Evolutionary conservation across 2,888 invertebrate genomes (phyloP).

Genomic region (Chrysina gloriosa): DNA sequence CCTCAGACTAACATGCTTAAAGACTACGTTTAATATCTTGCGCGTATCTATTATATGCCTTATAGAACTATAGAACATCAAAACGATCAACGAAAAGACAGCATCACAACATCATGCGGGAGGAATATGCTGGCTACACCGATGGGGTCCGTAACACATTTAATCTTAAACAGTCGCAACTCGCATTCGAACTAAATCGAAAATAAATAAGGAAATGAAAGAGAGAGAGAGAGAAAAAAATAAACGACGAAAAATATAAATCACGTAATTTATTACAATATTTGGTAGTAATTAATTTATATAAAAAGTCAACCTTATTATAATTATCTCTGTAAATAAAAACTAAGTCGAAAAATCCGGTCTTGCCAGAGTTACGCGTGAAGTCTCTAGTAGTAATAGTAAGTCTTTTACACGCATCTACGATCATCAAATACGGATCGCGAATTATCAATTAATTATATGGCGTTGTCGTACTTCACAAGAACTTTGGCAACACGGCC

Average conservation of each 20-base stretch:
- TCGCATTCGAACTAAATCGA: background rate
- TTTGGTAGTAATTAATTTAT: constrained; percentile 67
- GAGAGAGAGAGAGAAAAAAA: constrained; percentile 56
- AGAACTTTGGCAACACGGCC: constrained; percentile 48
- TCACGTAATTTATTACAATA: constrained; percentile 66
- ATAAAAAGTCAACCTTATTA: constrained; percentile 57
- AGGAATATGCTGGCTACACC: too few relatives aligned
- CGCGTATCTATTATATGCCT: constrained; percentile 46
- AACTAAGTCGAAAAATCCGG: constrained; percentile 13
- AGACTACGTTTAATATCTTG: background rate
- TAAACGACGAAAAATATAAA: constrained; percentile 63
- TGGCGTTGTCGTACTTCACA: constrained; percentile 48
- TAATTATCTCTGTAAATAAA: constrained; percentile 10
- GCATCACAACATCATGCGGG: constrained; percentile 58
- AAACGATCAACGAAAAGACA: constrained; percentile 56
- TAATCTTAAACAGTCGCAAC: constrained; percentile 20
- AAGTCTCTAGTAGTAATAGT: constrained; percentile 32
- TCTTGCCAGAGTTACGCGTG: constrained; percentile 27
- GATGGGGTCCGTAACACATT: constrained; percentile 33
- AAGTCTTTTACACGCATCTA: too few relatives aligned
- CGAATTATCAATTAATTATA: too few relatives aligned
- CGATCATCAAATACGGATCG: too few relatives aligned
- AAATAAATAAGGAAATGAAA: constrained; percentile 43
- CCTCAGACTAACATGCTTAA: too few relatives aligned
- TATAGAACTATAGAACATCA: constrained; percentile 44